Conservation (phyloP, 2,113 vertebrate species). For the Thymallus thymallus region DNA sequence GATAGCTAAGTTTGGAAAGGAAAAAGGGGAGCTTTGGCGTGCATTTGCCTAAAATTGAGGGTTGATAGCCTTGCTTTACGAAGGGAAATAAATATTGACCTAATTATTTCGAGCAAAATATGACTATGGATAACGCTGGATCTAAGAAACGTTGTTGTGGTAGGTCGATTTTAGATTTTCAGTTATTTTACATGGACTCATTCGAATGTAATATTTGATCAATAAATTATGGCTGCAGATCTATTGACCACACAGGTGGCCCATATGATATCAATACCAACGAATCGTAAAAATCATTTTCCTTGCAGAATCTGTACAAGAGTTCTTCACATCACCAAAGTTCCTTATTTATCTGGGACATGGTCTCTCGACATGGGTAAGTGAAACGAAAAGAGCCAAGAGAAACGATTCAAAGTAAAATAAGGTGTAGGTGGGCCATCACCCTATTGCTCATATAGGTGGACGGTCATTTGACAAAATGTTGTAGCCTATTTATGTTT, state of each 20-base stretch:
- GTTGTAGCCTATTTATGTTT: too few species aligned
- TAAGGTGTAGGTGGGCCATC: too few species aligned
- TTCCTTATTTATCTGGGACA: conserved; percentile 95
- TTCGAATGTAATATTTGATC: not conserved
- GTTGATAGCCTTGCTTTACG: conserved; percentile 24
- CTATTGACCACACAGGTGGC: not conserved
- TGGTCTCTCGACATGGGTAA: conserved; percentile 94
- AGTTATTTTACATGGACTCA: not conserved
- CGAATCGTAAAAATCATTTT: not conserved
- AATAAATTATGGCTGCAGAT: not conserved
- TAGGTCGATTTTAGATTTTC: conserved; percentile 37
- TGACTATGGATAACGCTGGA: conserved; percentile 64
- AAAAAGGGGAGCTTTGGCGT: conserved; percentile 27
- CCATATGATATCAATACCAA: not conserved
- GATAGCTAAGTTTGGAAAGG: conserved; percentile 96
- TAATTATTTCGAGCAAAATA: conserved; percentile 1
- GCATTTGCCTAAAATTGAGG: not conserved
- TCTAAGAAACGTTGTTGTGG: conserved; percentile 66
- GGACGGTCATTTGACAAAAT: too few species aligned
- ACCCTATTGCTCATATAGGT: too few species aligned
- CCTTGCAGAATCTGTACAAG: conserved; percentile 73
- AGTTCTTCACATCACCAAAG: conserved; percentile 87
- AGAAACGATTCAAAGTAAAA: not conserved
- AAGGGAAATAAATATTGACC: conserved; percentile 26
- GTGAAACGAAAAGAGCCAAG: conserved; percentile 39